A percentile compares a stretch with the other conserved stretches of the same genome.
Evolutionary conservation across 2,888 invertebrate genomes (phyloP).

Genomic region (Napeogenes sylphis): DNA sequence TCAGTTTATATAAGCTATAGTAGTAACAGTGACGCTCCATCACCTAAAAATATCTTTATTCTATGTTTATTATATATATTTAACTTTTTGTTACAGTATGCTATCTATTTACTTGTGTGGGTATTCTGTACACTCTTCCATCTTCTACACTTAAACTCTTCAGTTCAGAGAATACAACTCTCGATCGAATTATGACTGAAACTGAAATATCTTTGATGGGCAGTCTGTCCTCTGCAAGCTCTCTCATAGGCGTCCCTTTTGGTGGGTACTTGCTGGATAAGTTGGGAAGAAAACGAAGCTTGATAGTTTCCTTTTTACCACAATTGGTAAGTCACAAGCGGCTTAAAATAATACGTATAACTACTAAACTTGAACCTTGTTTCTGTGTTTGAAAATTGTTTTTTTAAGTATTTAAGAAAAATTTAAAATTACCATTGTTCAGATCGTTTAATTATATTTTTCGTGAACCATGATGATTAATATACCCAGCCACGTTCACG

Average conservation of each 20-base stretch:
- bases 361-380: no score
- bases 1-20: no score
- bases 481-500: no score
- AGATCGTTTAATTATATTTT: no score
- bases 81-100: conserved; percentile 44
- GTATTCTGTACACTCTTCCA: conserved; percentile 55
- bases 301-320: conserved; percentile 28
- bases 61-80: conserved; percentile 2
- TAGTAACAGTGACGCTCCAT: no score
- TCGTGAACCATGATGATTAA: no score
- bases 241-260: conserved; percentile 41
- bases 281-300: conserved; percentile 41
- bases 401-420: no score
- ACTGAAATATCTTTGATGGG: conserved; percentile 45
- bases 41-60: conserved; percentile 11
- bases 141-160: conserved; percentile 55
- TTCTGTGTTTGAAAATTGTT: no score
- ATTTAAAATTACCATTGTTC: no score
- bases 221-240: conserved; percentile 42
- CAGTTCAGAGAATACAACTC: conserved; percentile 42
- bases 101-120: conserved; percentile 46
- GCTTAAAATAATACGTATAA: no score
- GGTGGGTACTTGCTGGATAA: conserved; percentile 44
- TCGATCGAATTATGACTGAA: conserved; percentile 41
- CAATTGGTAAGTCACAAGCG: no score